Evolutionary conservation across 2,888 invertebrate species (phyloP), one percentile per base, ranked within the genome.

Genomic region (Andrena praecox): DNA sequence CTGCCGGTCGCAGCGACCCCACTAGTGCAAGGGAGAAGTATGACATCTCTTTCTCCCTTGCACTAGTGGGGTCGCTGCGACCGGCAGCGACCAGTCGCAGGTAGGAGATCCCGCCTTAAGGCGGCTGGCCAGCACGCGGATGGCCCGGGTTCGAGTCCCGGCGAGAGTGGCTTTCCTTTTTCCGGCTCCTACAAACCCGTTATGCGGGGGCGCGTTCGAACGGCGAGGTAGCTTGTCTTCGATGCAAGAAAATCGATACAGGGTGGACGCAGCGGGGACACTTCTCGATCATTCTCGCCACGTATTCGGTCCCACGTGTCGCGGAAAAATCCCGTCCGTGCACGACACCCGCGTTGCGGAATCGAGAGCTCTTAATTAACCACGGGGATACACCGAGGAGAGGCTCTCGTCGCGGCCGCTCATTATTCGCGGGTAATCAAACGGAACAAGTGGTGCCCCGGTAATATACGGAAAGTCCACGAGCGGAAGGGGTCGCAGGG

Each of bases 351-450:
- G 33, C 63, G 29, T 33, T 54, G 52, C 20, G 62, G 27, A 62
- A 78, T 80, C 79, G 72, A 71, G 50, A 72, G 68, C 62, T 68
- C 72, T 80, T 80, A 79, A 80, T 80, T 80, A 80, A 12, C 73
- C 63, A 27, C 60, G 1, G 7, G 6, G 54, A 68, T 50, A 31
- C 56, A 33, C 33, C 24, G 12, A n/a, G 12, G 48, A 24, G 29
- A 20, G 33, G 64, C 60, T 20, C 63, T 35, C 35, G 42, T 35
- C 73, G 75, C 64, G 66, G 48, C 48, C 56, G 31, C 60, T 78
- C 78, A 74, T 86, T 84, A 84, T 80, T 77, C 83, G 80, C 77
- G 64, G 77, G 73, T 78, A 86, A 86, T 86, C 86, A 86, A 86
- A 81, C 76, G 86, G 81, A 84, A 82, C 85, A 84, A 77, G 78